Base-by-base conservation (phyloP, 2,797 vertebrate species). In the Xiphophorus birchmanni region DNA sequence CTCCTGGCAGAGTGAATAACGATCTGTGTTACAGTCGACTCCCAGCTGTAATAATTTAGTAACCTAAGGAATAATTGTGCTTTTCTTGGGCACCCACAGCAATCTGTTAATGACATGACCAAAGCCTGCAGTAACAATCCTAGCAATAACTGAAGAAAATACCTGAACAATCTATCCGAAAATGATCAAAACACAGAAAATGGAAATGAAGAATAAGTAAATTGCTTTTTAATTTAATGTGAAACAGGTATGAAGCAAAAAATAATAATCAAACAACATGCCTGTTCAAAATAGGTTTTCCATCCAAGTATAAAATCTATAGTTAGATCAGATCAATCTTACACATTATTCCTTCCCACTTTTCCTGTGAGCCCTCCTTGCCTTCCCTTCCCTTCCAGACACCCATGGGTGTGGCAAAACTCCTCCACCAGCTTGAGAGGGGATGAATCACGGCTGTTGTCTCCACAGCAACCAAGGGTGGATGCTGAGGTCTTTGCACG, bases 391-490 rank as follows among this genome's bases (percentile, higher is more conserved):
- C n/a, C 44, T 69, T 78, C 82, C 80, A 89, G 80, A 92, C 84
- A 86, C 87, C 81, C 84, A 76, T 71, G 89, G 91, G 91, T 84
- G 91, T 89, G 89, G 87, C 90, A 87, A 88, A 86, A 82, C 78
- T 54, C n/a, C 77, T 88, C 76, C 76, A 0, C 82, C 86, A 63
- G 72, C 83, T 76, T 32, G 63, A 86, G 81, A 18, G 17, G 50
- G 90, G 82, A 86, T 52, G 76, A 88, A 87, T 71, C 23, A 29
- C 80, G 76, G 80, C 2, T 44, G 4, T 80, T 0, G 86, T 94
- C 90, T 87, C 91, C 93, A 89, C 54, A 67, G 90, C 88, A 93
- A 94, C 93, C 35, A 3, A 37, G 78, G 82, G 75, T 9, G 86
- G 84, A 86, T 86, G 85, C 84, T 75, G 86, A 85, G 87, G 82